Percentiles rank a stretch among this genome's conserved stretches.
Evolutionary conservation across 1,140 invertebrate genomes (phyloP).

Genomic region (Drosophila ficusphila): DNA sequence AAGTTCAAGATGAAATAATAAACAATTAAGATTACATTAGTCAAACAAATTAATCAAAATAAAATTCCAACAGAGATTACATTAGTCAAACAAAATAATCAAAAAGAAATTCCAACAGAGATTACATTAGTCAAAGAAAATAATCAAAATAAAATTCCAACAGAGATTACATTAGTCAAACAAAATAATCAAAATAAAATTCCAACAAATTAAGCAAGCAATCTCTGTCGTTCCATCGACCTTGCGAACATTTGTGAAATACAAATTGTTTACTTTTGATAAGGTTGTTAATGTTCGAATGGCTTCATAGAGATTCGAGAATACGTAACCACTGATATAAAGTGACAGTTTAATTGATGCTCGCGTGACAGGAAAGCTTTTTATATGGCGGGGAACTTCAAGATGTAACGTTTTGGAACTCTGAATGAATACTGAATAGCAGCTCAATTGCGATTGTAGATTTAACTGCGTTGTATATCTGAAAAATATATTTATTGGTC

Average conservation of each 20-base stretch:
- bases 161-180: no score
- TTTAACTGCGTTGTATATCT: not conserved
- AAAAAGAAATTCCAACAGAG: no score
- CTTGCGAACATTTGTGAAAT: not conserved
- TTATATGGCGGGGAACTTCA: not conserved
- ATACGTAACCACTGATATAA: conserved; percentile 3
- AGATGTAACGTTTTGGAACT: not conserved
- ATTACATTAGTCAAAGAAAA: no score
- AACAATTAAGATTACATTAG: not conserved
- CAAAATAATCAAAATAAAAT: no score
- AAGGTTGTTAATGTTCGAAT: conserved; percentile 1
- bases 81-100: not conserved
- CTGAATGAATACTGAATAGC: conserved; percentile 16
- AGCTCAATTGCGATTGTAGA: not conserved
- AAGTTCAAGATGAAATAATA: not conserved
- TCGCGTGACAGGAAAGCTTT: conserved; percentile 13
- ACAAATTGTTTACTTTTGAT: not conserved
- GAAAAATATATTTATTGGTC: not conserved
- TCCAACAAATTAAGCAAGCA: not conserved
- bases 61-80: not conserved
- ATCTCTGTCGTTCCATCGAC: not conserved
- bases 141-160: no score
- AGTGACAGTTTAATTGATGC: not conserved
- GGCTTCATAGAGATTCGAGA: not conserved
- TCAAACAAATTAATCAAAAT: not conserved